Evolutionary conservation across 2,113 vertebrate genomes (phyloP), one percentile per base, ranked within the genome.

Genomic region (Zingel zingel): DNA sequence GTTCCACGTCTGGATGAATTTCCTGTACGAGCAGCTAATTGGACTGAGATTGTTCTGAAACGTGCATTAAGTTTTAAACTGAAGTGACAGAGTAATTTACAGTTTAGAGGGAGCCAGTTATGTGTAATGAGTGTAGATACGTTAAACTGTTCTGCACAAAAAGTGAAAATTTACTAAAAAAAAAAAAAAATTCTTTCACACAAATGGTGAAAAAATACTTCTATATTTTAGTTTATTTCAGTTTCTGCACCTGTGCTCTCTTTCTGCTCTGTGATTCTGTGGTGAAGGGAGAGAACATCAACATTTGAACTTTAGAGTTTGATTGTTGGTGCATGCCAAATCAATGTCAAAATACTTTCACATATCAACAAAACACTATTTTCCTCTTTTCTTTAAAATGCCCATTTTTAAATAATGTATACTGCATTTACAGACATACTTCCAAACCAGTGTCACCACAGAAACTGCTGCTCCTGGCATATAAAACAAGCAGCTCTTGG

Each of bases 11-110:
- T 65, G 57, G 54, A 71, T 69, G 64, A 36, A 12, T 76, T 73
- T 74, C 62, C 48, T 58, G 67, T 16, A 58, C 30, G 6, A 61
- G 58, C 47, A 21, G 80, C 71, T 93, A 88, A 92, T 89, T 89
- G 85, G 81, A 82, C 76, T 79, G 77, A 90, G 74, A 80, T 85
- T 74, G 79, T 72, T 79, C 69, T 47, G n/a, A 13, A 54, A 43
- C 10, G 10, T 43, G 39, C 39, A 43, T 43, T 43, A 67, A 69
- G 66, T 59, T 65, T 69, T 50, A 62, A 74, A 69, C 21, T 47
- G n/a, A 79, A n/a, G 27, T 70, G 71, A 82, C 67, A 56, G n/a
- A 27, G 39, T n/a, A 71, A 45, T n/a, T 47, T 3, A 39, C 0
- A 36, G 25, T 67, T 47, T 4, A 30, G 16, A 43, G 10, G 27